Evolutionary conservation across 2,113 vertebrate genomes (phyloP).

Genomic region (Otus sunia): DNA sequence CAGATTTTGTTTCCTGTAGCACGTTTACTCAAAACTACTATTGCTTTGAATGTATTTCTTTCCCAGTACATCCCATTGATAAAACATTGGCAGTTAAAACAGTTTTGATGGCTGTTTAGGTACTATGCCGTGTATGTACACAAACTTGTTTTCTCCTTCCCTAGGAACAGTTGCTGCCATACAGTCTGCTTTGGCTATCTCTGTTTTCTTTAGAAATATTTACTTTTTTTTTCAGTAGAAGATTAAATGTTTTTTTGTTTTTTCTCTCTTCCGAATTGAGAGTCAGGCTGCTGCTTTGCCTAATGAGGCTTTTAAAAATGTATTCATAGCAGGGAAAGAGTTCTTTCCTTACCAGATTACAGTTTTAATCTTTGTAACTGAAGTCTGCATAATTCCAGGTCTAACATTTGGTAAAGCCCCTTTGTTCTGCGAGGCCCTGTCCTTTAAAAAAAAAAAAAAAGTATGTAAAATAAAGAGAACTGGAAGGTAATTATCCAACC

Average conservation of each 20-base stretch:
- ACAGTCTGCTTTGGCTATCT: background rate
- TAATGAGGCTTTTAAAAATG: background rate
- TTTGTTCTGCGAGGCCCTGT: background rate
- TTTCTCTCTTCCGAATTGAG: background rate
- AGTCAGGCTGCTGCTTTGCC: conserved; percentile 30
- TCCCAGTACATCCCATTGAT: background rate
- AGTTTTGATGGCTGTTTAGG: background rate
- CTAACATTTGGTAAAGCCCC: background rate
- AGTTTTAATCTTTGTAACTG: conserved; percentile 1
- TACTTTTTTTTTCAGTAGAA: background rate
- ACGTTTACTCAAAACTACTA: background rate
- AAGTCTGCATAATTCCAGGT: background rate
- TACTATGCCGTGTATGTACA: background rate
- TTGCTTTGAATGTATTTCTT: conserved; percentile 50
- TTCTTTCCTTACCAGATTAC: background rate
- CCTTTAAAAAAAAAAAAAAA: background rate
- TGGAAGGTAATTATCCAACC: background rate
- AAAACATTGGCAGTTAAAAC: background rate
- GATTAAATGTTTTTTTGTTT: background rate
- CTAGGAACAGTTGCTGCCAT: background rate
- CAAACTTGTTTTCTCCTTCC: background rate
- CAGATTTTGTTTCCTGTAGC: background rate
- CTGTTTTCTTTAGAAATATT: background rate
- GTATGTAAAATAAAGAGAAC: background rate
- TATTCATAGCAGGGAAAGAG: background rate